Evolutionary conservation across 2,113 vertebrate species (phyloP), one percentile per base, ranked within the genome.

Genomic region (Nycticryphes semicollaris): DNA sequence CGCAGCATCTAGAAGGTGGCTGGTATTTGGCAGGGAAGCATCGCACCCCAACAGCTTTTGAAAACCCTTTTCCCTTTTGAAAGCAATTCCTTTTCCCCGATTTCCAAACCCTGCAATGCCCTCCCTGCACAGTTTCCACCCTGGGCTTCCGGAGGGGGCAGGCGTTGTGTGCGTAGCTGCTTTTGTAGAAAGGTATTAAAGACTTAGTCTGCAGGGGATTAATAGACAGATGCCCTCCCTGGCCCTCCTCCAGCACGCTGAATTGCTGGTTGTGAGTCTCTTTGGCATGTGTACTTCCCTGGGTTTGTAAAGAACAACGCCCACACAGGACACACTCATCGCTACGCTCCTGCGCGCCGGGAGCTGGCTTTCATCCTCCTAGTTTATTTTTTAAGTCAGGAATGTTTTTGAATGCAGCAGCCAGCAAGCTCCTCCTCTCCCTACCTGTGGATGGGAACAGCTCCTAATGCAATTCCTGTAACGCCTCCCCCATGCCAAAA

Each of bases 371-470:
- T 83, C 62, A 88, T 89, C 93, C 93, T 91, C 90, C 89, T 72
- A 3, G 43, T 53, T 66, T 43, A 57, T 79, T 96, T 53, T 67
- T 12, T 17, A 54, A 79, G 82, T 45, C 89, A 73, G 95, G 94
- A 94, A 48, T 89, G 62, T 81, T 96, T 82, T 43, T 57, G 81
- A 96, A 47, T 69, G 74, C 89, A 91, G 90, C 95, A 89, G 82
- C 82, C 91, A 63, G 41, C 39, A 87, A 82, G 62, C 50, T 89
- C 91, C 93, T 97, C 92, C 95, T 77, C 45, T 96, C 90, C 97
- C 95, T 97, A 97, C 90, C 91, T 97, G 93, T 93, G 89, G 77
- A 75, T 94, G 41, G 88, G 78, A 94, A 60, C 90, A 89, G 87
- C 89, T 88, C 56, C 0, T 9, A 30, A 1, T 6, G 31, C 80